phyloP scores from a whole-genome alignment of 2,113 vertebrate genomes.

The Poeciliopsis turrubarensis region DNA sequence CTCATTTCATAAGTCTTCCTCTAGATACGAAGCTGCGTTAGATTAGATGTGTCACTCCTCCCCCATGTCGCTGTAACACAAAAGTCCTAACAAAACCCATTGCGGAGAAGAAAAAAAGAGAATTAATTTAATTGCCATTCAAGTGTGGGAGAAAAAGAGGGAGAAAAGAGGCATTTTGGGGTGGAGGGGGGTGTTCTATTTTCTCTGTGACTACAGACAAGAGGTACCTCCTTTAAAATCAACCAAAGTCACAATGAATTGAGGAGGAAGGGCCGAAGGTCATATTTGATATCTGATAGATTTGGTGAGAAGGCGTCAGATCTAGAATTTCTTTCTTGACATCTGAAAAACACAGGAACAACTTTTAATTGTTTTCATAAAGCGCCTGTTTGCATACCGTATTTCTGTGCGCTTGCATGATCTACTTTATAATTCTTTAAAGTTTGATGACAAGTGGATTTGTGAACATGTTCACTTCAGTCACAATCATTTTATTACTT shows the following conservation, averaged over 20 bases:
- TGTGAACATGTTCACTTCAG: too few relatives aligned
- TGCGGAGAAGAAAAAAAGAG: constrained; percentile 13
- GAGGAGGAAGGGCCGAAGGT: constrained; percentile 82
- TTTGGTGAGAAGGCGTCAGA: constrained; percentile 65
- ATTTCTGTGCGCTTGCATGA: constrained; percentile 21
- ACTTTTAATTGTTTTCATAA: constrained; percentile 45
- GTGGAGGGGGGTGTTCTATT: constrained; percentile 48
- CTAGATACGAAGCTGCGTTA: constrained; percentile 91
- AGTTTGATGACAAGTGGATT: constrained; percentile 44
- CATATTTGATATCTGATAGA: constrained; percentile 85
- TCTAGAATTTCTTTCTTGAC: constrained; percentile 42
- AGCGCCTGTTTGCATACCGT: constrained; percentile 2
- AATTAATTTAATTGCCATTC: constrained; percentile 72
- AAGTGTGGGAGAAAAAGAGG: constrained; percentile 56
- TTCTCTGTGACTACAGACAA: constrained; percentile 59
- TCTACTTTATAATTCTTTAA: not conserved
- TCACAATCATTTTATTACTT: not conserved
- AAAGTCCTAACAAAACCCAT: constrained; percentile 64
- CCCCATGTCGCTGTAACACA: constrained; percentile 69
- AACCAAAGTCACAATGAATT: constrained; percentile 77
- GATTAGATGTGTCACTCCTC: constrained; percentile 91
- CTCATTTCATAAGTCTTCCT: constrained; percentile 96
- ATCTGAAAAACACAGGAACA: constrained; percentile 54
- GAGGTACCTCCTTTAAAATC: constrained; percentile 38
- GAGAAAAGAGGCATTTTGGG: too few relatives aligned